A percentile compares a stretch with the other conserved stretches of the same genome.
phyloP scores from a whole-genome alignment of 2,888 invertebrate species.

The Clitarchus hookeri region DNA sequence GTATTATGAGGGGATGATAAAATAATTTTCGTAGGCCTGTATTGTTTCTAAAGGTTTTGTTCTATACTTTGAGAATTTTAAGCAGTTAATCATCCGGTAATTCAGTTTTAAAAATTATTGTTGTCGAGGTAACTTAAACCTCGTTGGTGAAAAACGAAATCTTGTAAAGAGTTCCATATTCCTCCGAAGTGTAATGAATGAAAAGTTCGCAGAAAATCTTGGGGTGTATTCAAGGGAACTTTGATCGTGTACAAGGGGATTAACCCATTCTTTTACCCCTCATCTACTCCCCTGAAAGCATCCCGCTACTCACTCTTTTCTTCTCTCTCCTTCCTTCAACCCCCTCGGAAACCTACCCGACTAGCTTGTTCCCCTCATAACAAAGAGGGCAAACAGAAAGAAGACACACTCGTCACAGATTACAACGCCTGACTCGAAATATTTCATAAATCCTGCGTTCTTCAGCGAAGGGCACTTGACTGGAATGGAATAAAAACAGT shows the following conservation, averaged over 20 bases:
- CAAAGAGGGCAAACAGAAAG: slow-evolving; percentile 34
- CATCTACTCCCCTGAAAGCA: background rate
- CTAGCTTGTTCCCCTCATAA: slow-evolving; percentile 30
- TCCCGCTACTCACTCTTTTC: slow-evolving; percentile 31
- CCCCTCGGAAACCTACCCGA: slow-evolving; percentile 23
- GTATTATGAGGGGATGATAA: too few relatives aligned
- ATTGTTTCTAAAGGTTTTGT: too few relatives aligned
- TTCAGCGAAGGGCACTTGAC: background rate
- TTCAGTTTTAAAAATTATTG: background rate
- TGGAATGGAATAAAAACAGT: slow-evolving; percentile 5
- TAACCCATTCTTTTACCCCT: background rate
- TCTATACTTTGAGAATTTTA: too few relatives aligned
- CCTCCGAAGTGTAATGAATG: background rate
- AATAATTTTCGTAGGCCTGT: too few relatives aligned
- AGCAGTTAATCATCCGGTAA: too few relatives aligned
- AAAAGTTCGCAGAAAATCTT: background rate
- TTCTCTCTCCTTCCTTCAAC: slow-evolving; percentile 33
- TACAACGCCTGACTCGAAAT: background rate
- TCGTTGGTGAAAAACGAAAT: background rate
- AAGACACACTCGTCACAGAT: slow-evolving; percentile 22
- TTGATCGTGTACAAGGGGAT: background rate
- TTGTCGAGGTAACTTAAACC: background rate
- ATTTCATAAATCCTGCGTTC: background rate
- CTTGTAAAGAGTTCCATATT: background rate
- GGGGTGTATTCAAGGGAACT: background rate